A percentile compares a stretch with the other conserved stretches of the same genome.
Evolutionary conservation across 1,140 invertebrate genomes (phyloP).

Genomic region (Brachionus rotundiformis): DNA sequence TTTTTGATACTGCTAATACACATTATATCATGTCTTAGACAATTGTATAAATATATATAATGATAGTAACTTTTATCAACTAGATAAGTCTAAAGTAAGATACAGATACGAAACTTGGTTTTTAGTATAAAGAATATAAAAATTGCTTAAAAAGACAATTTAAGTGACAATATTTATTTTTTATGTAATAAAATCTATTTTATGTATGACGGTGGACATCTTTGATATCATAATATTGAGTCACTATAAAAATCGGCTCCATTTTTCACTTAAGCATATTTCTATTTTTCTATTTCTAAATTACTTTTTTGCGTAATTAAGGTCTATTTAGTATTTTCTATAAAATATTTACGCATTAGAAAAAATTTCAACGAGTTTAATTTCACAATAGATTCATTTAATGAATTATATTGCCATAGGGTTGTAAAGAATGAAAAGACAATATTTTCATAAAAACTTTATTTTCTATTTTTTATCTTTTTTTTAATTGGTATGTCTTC

Average conservation of each 20-base stretch:
- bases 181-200: neutral
- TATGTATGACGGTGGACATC: neutral
- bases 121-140: conserved; percentile 1
- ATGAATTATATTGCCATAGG: neutral
- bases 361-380: no score
- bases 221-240: neutral
- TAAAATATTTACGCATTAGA: no score
- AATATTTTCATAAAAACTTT: neutral
- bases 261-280: neutral
- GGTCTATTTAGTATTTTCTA: no score
- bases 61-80: no score
- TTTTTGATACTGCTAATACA: no score
- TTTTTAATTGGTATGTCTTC: conserved; percentile 34
- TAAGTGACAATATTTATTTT: neutral
- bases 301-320: no score
- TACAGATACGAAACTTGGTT: no score
- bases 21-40: no score
- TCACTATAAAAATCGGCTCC: neutral
- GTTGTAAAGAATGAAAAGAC: neutral
- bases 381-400: no score
- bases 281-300: neutral
- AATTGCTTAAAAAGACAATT: neutral
- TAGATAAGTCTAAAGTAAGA: no score
- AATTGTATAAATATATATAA: no score
- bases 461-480: conserved; percentile 28